Base-by-base conservation (phyloP, 1,140 invertebrate species). In the Dermatophagoides farinae region DNA sequence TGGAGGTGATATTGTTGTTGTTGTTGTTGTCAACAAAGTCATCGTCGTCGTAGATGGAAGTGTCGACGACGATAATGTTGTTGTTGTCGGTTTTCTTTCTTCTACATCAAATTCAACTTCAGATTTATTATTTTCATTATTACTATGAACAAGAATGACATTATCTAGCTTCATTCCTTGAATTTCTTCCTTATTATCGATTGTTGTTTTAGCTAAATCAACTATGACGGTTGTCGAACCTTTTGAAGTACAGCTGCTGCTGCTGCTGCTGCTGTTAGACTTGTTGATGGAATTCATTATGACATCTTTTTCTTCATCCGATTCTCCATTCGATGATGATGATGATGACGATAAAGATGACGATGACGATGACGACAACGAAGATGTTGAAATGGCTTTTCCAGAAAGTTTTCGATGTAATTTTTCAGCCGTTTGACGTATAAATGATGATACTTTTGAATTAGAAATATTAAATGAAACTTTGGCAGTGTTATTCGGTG, bases 361-460 rank as follows among this genome's bases (percentile, higher is more conserved):
- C 8, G 31, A 31, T 31, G 31, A 31, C 2, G 31, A 31, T 31
- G 31, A n/a, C 10, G 20, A 10, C 50, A 12, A 12, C 18, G 20
- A 12, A 12, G 43, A 18, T 47, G 46, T 4, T 47, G n/a, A 44
- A 55, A 11, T 55, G 1, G 53, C 5, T 50, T 55, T 55, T 55
- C 53, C 53, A 11, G 53, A 55, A 16, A 55, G 31, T 20, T 55
- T 55, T 14, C 53, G 53, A 23, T 55, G 53, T 40, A 55, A 25
- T 25, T 38, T 55, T 55, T 55, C 53, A 16, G 53, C 53, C 6
- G 53, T 55, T 38, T 55, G 53, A 23, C 53, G 53, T 4, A 55
- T 55, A 23, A 55, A 55, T 44, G 53, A 55, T 11, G 53, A 55
- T n/a, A 55, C 53, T 23, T 55, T 55, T 23, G 53, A 55, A 25